phyloP scores from a whole-genome alignment of 92 coral and sea anemone species.

The Pocillopora meandrina region DNA sequence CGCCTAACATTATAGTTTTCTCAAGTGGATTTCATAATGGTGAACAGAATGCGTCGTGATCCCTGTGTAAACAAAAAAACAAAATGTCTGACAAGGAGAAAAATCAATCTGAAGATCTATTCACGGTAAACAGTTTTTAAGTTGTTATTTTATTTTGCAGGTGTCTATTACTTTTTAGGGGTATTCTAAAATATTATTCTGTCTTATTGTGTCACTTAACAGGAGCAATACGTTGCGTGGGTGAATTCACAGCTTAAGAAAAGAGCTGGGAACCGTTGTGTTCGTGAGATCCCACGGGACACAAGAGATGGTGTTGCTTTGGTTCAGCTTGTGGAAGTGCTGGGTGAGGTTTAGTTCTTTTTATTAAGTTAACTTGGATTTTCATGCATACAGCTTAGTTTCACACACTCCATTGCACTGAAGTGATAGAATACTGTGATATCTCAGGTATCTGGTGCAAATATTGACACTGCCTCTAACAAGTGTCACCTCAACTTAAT shows the following conservation, averaged over 20 bases:
- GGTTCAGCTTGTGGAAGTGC: conserved; percentile 90
- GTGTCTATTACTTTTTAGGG: not conserved
- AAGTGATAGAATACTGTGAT: conserved; percentile 22
- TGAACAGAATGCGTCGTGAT: not conserved
- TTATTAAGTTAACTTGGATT: not conserved
- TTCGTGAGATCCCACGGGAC: conserved; percentile 91
- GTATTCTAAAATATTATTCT: not conserved
- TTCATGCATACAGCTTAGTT: not conserved
- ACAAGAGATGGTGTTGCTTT: conserved; percentile 97
- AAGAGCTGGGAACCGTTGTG: conserved; percentile 83
- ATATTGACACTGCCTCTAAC: conserved; percentile 17
- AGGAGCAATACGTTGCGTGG: conserved; percentile 99
- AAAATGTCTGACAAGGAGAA: conserved; percentile 36
- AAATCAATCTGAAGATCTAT: not conserved
- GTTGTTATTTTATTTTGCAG: not conserved
- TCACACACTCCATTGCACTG: not conserved
- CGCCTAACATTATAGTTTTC: not conserved
- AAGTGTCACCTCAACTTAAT: not conserved
- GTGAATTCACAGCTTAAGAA: conserved; percentile 95
- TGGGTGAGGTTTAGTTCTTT: conserved; percentile 68
- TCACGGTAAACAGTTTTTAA: not conserved
- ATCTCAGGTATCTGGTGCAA: not conserved
- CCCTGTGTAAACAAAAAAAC: not conserved
- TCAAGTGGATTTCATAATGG: not conserved
- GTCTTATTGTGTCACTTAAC: conserved; percentile 12